phyloP scores from a whole-genome alignment of 37 sponge, comb jelly and placozoan genomes.

The Chondrosia reniformis region DNA sequence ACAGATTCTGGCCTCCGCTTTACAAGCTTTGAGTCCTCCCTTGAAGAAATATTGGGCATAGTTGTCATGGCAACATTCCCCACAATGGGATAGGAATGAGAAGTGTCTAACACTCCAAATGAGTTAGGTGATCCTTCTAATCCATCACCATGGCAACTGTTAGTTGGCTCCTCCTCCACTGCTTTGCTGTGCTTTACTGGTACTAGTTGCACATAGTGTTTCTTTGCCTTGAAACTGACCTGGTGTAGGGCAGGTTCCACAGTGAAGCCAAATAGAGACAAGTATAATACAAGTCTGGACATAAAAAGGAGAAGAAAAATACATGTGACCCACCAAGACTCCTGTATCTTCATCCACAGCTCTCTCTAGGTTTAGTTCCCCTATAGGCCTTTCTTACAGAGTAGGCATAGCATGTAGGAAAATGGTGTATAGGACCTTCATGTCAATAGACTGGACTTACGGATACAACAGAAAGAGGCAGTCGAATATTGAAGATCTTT shows the following conservation, averaged over 20 bases:
- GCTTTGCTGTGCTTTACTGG: background rate
- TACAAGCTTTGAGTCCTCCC: background rate
- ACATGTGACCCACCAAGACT: background rate
- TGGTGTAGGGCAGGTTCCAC: conserved; percentile 47
- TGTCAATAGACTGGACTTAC: conserved; percentile 33
- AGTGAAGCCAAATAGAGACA: conserved; percentile 82
- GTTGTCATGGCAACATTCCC: background rate
- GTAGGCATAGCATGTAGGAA: background rate
- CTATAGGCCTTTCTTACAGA: background rate
- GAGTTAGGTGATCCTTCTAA: background rate
- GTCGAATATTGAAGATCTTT: conserved; percentile 64
- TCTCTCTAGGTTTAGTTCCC: no score
- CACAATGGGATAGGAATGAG: background rate
- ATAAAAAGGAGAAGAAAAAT: background rate
- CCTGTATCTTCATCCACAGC: no score
- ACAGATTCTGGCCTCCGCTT: background rate
- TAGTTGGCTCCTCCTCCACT: no score
- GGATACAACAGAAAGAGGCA: conserved; percentile 76
- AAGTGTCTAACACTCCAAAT: background rate
- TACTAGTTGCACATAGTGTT: background rate
- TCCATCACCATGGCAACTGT: background rate
- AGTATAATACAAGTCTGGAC: conserved; percentile 61
- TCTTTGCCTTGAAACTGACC: background rate
- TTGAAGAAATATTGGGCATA: background rate
- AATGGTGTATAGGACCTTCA: background rate